These are phyloP conservation scores for Sebastiscus tertius DNA, from an alignment of 2,797 vertebrate genomes.

Conservation along the genomic window DNA sequence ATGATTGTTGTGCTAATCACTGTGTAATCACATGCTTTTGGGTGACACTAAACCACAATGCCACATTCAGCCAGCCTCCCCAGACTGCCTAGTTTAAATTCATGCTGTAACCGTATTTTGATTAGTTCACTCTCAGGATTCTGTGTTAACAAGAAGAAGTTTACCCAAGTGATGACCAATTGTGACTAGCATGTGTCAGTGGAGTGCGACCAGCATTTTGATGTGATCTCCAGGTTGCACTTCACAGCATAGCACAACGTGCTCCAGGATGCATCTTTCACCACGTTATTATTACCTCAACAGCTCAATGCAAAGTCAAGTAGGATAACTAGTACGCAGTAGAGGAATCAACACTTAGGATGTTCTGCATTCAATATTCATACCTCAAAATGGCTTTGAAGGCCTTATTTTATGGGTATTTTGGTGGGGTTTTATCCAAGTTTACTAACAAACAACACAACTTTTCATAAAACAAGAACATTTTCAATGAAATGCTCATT, in stretches of 20 bases:
- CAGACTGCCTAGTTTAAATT: background rate
- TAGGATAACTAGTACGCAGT: background rate
- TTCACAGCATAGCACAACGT: background rate
- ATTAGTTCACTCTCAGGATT: background rate
- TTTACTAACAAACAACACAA: too few relatives aligned
- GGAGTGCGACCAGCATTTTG: background rate
- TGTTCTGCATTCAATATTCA: background rate
- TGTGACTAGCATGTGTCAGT: background rate
- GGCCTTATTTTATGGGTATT: background rate
- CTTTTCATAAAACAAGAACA: background rate
- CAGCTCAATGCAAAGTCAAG: background rate
- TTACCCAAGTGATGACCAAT: background rate
- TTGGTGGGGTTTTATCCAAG: too few relatives aligned
- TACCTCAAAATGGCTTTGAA: background rate
- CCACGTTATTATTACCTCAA: background rate
- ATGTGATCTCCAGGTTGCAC: background rate
- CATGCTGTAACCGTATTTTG: background rate
- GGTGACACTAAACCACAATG: background rate
- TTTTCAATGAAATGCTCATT: background rate
- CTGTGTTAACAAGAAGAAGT: background rate
- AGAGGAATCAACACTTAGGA: background rate
- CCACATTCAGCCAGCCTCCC: background rate
- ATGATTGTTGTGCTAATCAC: conserved; percentile 20
- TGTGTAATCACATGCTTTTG: conserved; percentile 7
- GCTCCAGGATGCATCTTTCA: background rate